These are phyloP conservation scores for Corvus moneduloides DNA, from an alignment of 2,113 vertebrate genomes.

Conservation along the genomic window DNA sequence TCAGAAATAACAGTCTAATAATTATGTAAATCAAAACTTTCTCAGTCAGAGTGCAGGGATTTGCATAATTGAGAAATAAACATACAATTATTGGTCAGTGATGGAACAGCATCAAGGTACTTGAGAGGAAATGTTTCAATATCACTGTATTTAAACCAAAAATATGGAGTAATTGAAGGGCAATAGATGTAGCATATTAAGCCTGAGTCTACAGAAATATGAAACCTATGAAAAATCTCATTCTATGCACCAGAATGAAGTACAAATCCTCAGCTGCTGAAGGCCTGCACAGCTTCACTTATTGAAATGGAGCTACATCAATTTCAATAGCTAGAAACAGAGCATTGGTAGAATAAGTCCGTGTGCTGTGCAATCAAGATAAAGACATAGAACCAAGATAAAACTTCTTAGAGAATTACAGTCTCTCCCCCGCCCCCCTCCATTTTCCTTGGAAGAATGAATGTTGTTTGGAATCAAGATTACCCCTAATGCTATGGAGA, in stretches of 20 bases:
- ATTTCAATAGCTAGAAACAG: not conserved
- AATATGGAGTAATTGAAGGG: not conserved
- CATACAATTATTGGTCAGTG: not conserved
- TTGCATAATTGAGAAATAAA: constrained; percentile 38
- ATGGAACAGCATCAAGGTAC: not conserved
- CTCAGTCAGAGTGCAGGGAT: not conserved
- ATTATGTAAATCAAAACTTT: constrained; percentile 14
- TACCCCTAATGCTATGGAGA: not conserved
- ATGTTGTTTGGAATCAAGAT: not conserved
- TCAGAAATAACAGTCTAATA: not conserved
- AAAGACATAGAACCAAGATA: not conserved
- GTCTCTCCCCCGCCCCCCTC: too few species aligned
- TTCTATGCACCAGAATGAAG: not conserved
- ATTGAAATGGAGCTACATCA: not conserved
- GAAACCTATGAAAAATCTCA: not conserved
- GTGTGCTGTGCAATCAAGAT: not conserved
- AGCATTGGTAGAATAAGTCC: not conserved
- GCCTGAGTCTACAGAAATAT: not conserved
- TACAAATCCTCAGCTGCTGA: not conserved
- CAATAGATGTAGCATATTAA: not conserved
- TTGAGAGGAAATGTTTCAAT: not conserved
- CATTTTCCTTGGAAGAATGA: not conserved
- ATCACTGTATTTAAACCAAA: not conserved
- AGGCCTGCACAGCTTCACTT: not conserved
- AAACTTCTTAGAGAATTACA: not conserved